Percentiles rank a stretch among this genome's conserved stretches.
These are phyloP conservation scores for Saccopteryx leptura DNA, from an alignment of 2,113 vertebrate species.

Conservation along the genomic window DNA sequence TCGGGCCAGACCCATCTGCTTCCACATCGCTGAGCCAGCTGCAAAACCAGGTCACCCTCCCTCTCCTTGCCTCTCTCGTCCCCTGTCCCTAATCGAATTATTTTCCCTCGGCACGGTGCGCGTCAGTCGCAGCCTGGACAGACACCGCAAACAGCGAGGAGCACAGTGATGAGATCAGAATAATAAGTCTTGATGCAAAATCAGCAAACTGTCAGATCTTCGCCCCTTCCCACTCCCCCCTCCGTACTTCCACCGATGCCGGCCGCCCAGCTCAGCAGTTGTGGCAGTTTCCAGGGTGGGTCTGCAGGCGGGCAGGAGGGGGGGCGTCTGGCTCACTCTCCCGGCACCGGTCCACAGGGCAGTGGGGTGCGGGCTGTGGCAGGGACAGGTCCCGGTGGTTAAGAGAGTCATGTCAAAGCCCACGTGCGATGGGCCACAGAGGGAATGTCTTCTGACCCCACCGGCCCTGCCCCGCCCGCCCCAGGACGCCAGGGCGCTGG, in stretches of 20 bases:
- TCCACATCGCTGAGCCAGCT: conserved; percentile 78
- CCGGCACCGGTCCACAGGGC: background rate
- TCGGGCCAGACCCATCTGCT: conserved; percentile 56
- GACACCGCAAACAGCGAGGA: background rate
- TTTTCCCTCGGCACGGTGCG: conserved; percentile 49
- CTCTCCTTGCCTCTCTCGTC: conserved; percentile 72
- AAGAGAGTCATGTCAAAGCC: background rate
- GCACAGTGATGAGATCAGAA: background rate
- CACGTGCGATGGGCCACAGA: background rate
- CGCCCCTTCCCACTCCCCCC: background rate
- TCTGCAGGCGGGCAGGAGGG: background rate
- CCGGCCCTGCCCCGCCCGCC: background rate
- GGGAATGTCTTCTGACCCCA: background rate
- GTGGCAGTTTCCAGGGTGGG: background rate
- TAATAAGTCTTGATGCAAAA: background rate
- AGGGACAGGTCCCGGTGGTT: background rate
- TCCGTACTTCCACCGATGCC: accelerated
- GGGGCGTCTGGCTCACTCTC: accelerated
- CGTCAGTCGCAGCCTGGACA: background rate
- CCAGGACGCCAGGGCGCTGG: background rate
- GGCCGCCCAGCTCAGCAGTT: background rate
- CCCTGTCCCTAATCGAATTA: conserved; percentile 78
- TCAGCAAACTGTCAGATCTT: conserved; percentile 16
- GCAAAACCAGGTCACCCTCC: conserved; percentile 81
- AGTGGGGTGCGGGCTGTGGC: accelerated